Percentiles rank a stretch among this genome's conserved stretches.
Conservation (phyloP, 2,888 invertebrate genomes). For the Ochropleura plecta region DNA sequence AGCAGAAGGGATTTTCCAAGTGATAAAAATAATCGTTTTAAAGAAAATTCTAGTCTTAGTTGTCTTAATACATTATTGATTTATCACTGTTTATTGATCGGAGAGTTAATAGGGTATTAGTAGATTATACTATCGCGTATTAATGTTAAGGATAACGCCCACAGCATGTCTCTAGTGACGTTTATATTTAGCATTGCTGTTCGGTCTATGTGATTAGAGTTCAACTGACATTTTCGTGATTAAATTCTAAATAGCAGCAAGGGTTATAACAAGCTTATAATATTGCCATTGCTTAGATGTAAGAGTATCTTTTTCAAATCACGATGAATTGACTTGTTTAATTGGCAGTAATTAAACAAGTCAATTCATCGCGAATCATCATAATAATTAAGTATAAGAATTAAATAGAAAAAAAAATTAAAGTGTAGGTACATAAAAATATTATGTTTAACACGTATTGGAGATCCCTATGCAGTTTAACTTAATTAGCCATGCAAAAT, state of each 20-base stretch:
- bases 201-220: neutral
- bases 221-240: neutral
- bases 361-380: neutral
- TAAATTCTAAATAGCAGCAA: neutral
- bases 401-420: no score
- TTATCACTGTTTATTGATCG: conserved; percentile 47
- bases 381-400: neutral
- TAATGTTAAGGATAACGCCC: conserved; percentile 23
- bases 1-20: conserved; percentile 13
- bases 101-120: conserved; percentile 43
- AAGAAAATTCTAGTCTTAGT: conserved; percentile 26
- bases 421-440: no score
- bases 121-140: conserved; percentile 31
- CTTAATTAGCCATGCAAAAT: no score
- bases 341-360: neutral
- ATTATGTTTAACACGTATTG: no score
- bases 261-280: neutral
- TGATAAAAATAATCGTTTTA: conserved; percentile 28
- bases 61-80: conserved; percentile 26
- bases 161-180: conserved; percentile 23
- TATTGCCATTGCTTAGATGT: neutral
- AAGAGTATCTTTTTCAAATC: neutral
- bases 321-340: neutral
- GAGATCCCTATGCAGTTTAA: no score
- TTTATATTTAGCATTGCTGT: conserved; percentile 21